Percentiles rank a stretch among this genome's conserved stretches.
Evolutionary conservation across 2,797 vertebrate species (phyloP).

Genomic region (Tenualosa ilisha): DNA sequence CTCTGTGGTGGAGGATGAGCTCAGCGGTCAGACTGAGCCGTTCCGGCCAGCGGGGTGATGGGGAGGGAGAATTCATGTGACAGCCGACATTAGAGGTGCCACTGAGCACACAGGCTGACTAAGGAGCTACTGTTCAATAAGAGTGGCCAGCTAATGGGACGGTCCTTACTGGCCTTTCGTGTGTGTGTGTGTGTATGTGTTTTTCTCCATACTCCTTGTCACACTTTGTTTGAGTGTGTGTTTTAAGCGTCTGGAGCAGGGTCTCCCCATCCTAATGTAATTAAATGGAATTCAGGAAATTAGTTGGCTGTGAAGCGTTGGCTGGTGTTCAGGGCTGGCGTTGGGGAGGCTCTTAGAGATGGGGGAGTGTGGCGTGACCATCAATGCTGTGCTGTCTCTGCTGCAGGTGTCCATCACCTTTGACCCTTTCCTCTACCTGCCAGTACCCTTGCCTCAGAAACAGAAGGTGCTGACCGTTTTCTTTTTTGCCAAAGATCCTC

Average conservation of each 20-base stretch:
- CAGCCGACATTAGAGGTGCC: background rate
- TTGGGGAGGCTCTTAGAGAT: background rate
- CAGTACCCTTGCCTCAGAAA: conserved; percentile 95
- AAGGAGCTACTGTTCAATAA: background rate
- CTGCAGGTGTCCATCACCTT: conserved; percentile 97
- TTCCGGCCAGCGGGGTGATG: background rate
- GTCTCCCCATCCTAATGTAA: background rate
- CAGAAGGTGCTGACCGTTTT: conserved; percentile 96
- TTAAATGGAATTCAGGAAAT: conserved; percentile 18
- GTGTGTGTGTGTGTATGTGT: background rate
- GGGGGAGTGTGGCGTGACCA: background rate
- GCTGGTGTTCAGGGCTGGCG: background rate
- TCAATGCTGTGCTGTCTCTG: background rate
- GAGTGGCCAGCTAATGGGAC: background rate
- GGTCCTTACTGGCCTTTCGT: too few relatives aligned
- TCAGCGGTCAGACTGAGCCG: background rate
- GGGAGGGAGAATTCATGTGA: background rate
- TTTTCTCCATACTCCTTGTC: background rate
- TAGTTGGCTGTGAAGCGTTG: background rate
- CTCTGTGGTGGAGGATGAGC: background rate
- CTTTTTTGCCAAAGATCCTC: conserved; percentile 94
- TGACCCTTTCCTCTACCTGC: conserved; percentile 96
- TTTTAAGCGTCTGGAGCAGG: background rate
- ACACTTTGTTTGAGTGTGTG: background rate
- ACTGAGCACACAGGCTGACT: background rate